Percentiles rank a stretch among this genome's conserved stretches.
These are phyloP conservation scores for Pseudochirops corinnae DNA, from an alignment of 2,797 vertebrate genomes.

Conservation along the genomic window DNA sequence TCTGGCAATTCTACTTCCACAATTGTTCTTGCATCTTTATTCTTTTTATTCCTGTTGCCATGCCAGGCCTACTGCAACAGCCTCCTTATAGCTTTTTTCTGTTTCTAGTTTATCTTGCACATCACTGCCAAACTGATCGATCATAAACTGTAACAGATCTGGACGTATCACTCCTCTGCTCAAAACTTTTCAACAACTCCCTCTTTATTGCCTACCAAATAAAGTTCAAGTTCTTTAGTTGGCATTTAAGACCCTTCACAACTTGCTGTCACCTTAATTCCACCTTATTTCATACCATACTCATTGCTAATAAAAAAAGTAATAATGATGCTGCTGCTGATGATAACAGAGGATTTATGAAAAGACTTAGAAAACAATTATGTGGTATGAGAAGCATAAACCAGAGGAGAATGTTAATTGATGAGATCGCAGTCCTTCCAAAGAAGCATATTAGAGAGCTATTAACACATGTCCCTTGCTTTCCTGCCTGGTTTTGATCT, in stretches of 20 bases:
- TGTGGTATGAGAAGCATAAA: background rate
- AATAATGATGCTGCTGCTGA: background rate
- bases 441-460: background rate
- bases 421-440: background rate
- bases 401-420: background rate
- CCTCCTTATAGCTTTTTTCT: conserved; percentile 31
- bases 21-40: fast-evolving
- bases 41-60: background rate
- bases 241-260: background rate
- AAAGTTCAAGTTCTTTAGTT: conserved; percentile 2
- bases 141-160: conserved; percentile 2
- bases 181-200: conserved; percentile 19
- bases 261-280: background rate
- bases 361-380: background rate
- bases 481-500: background rate
- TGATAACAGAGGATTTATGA: background rate
- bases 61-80: background rate
- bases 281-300: background rate
- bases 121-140: conserved; percentile 4
- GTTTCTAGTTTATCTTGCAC: conserved; percentile 21
- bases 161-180: background rate
- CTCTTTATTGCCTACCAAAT: background rate
- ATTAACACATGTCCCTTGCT: background rate
- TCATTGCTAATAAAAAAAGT: background rate
- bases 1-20: fast-evolving